Base-by-base conservation (phyloP, 92 coral and sea anemone species). In the Epizoanthus stellaris region DNA sequence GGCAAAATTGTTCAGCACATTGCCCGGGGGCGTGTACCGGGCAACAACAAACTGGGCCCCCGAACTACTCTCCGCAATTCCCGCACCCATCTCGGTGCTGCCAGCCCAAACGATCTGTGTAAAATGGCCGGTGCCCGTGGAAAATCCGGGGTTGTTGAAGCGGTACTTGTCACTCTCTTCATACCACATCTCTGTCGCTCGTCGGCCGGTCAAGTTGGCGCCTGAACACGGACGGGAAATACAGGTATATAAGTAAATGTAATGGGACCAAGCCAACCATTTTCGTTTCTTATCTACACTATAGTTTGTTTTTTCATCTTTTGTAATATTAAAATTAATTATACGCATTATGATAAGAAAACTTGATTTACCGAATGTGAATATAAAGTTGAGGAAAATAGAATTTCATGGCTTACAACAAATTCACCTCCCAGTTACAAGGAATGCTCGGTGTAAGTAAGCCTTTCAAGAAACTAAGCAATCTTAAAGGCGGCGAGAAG, bases 181-280 rank as follows among this genome's bases (percentile, higher is more conserved):
- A 84, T 96, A 96, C 98, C 98, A 96, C 98, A 96, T 96, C 52
- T 96, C 98, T 15, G 98, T 91, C 6, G 95, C 94, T 76, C 91
- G 93, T 60, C 92, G 86, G 57, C 98, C 98, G 8, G 98, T 95
- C 72, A 95, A 89, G 73, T 87, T 87, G 34, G 93, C 93, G 21
- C 98, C 98, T 95, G 91, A 47, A 42, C 9, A 74, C 17, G 43
- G 65, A 68, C 6, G 57, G 43, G 49, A 61, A 69, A 3, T 6
- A 12, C 15, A 21, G 10, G 75, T 36, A 43, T 19, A 66, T 10
- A 23, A 15, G 64, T 38, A 17, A 79, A 17, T 66, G 70, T 30
- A 14, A 23, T 25, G 4, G 11, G 16, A 16, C 25, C 34, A 64
- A 64, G 14, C 2, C 15, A 6, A 47, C 16, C 36, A 39, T 7